Percentiles rank a stretch among this genome's conserved stretches.
These are phyloP conservation scores for Anthoscopus minutus DNA, from an alignment of 2,113 vertebrate genomes.

Conservation along the genomic window DNA sequence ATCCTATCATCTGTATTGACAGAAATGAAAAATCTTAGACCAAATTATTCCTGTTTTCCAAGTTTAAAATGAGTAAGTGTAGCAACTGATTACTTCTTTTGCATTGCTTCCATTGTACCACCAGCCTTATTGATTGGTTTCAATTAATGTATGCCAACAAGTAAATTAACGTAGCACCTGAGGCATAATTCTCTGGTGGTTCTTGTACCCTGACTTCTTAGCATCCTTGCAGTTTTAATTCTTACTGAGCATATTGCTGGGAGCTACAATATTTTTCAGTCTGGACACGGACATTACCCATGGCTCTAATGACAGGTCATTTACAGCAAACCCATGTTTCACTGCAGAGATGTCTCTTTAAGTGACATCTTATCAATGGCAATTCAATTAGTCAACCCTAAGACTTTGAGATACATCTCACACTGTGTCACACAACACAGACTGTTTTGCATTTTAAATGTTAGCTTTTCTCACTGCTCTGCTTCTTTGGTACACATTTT, in stretches of 20 bases:
- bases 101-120: conserved; percentile 44
- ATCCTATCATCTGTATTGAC: conserved; percentile 10
- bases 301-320: conserved; percentile 77
- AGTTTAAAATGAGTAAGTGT: conserved; percentile 16
- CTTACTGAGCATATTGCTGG: conserved; percentile 70
- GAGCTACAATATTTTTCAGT: conserved; percentile 78
- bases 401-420: conserved; percentile 58
- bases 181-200: conserved; percentile 70
- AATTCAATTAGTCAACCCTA: conserved; percentile 85
- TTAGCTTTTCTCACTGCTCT: neutral
- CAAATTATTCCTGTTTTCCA: conserved; percentile 46
- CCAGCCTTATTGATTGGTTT: conserved; percentile 71
- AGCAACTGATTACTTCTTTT: conserved; percentile 22
- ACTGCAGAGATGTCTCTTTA: conserved; percentile 77
- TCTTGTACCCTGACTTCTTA: conserved; percentile 34
- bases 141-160: conserved; percentile 75
- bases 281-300: conserved; percentile 76
- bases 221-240: conserved; percentile 58
- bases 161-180: conserved; percentile 75
- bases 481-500: neutral
- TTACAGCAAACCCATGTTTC: conserved; percentile 75
- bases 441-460: conserved; percentile 66
- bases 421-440: conserved; percentile 23
- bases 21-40: conserved; percentile 44
- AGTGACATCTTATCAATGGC: conserved; percentile 81